Percentiles rank a stretch among this genome's conserved stretches.
Evolutionary conservation across 2,888 invertebrate species (phyloP).

Genomic region (Mechanitis messenoides): DNA sequence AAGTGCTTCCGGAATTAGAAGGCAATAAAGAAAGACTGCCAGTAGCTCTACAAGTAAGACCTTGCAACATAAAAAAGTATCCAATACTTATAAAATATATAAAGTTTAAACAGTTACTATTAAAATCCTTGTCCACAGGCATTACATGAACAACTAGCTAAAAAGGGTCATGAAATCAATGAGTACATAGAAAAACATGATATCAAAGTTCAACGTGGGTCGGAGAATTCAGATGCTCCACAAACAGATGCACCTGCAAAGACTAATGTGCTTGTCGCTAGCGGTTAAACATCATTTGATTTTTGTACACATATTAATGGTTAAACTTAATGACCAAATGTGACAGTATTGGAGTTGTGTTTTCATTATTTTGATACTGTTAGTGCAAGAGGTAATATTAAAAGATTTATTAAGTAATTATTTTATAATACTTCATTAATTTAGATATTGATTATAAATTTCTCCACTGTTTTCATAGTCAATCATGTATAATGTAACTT

Average conservation of each 20-base stretch:
- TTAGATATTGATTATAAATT: too few relatives aligned
- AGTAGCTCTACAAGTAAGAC: constrained; percentile 80
- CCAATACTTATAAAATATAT: too few relatives aligned
- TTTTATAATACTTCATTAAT: too few relatives aligned
- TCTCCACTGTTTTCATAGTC: too few relatives aligned
- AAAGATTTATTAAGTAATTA: too few relatives aligned
- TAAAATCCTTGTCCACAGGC: constrained; percentile 7
- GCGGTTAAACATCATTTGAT: constrained; percentile 36
- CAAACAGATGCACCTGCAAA: constrained; percentile 44
- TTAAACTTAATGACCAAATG: too few relatives aligned
- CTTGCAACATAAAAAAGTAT: not conserved
- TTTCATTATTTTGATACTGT: too few relatives aligned
- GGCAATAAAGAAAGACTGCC: constrained; percentile 88
- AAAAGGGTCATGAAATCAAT: constrained; percentile 93
- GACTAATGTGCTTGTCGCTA: constrained; percentile 76
- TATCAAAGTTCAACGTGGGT: constrained; percentile 82
- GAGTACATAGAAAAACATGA: constrained; percentile 94
- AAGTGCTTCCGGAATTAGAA: constrained; percentile 89
- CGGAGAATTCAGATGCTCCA: constrained; percentile 43
- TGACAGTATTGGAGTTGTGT: too few relatives aligned
- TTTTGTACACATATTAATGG: too few relatives aligned
- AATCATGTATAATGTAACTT: too few relatives aligned
- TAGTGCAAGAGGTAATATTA: too few relatives aligned
- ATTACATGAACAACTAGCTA: constrained; percentile 81
- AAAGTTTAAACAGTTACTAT: not conserved